Base-by-base conservation (phyloP, 2,797 vertebrate genomes). In the Cuniculus paca region DNA sequence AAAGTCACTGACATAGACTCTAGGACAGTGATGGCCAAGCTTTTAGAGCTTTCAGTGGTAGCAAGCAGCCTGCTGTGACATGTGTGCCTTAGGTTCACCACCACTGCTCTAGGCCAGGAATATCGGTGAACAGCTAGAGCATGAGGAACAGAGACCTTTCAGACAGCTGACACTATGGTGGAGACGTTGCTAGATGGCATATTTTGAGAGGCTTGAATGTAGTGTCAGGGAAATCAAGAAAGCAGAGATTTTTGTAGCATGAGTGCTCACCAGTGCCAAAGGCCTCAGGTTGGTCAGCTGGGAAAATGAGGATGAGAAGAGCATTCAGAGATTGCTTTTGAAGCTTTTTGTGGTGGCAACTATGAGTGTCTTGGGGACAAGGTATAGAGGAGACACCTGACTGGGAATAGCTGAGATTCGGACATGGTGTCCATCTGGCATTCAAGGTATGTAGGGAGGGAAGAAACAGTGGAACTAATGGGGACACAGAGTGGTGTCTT, bases 341-440 rank as follows among this genome's bases (percentile, higher is more conserved):
- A 39, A 39, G n/a, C 10, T 4, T 91, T 91, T 77, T 58, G 28
- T 61, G 45, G 56, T 78, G 65, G 16, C 22, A 2, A 2, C 22
- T 65, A 60, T 48, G 22, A 42, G 52, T 42, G 13, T 31, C 8
- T 52, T 39, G 26, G 39, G 79, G 39, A 31, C 77, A n/a, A 5
- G 14, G 24, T 22, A 48, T 45, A 72, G 22, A 24, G 11, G 7
- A 58, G 39, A 81, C 39, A 22, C 52, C 45, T 42, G 36, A 56
- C 5, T 6, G 34, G 14, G 65, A 50, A 80, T 68, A 42, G 26
- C 34, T 17, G 60, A 11, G 28, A 50, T 39, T 77, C 72, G 28
- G 39, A 31, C 39, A 5, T 1, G 6, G 24, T 12, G 3, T 24
- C 28, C 0, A 1, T 31, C n/a, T 31, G 17, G 26, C 9, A 16